phyloP scores from a whole-genome alignment of 2,888 invertebrate species.

The Clostera curtula region DNA sequence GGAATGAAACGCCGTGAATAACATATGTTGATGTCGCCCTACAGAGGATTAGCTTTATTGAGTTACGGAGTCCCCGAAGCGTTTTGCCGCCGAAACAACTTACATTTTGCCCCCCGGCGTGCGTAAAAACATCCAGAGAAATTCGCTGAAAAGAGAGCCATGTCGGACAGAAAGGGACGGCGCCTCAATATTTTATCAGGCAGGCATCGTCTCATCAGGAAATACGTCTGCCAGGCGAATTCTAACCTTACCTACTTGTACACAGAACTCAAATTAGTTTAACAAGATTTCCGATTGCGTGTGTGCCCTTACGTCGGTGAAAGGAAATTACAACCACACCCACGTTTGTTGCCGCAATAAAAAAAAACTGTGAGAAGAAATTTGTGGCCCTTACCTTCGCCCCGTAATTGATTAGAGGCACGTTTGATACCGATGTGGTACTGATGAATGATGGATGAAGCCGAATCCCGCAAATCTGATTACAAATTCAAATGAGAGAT shows the following conservation, averaged over 20 bases:
- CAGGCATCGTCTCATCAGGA: constrained; percentile 65
- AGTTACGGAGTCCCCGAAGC: constrained; percentile 71
- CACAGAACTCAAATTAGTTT: constrained; percentile 31
- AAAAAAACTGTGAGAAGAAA: constrained; percentile 74
- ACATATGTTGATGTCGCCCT: constrained; percentile 68
- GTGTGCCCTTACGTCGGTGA: constrained; percentile 75
- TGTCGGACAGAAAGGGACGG: constrained; percentile 59
- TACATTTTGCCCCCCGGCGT: constrained; percentile 73
- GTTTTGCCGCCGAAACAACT: constrained; percentile 76
- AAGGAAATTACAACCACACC: constrained; percentile 76
- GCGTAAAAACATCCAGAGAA: constrained; percentile 69
- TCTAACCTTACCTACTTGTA: constrained; percentile 7
- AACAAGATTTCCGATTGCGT: constrained; percentile 47
- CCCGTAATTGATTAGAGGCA: constrained; percentile 65
- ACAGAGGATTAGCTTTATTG: constrained; percentile 65
- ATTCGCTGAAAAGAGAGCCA: constrained; percentile 46
- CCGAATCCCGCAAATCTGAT: constrained; percentile 48
- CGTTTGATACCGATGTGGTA: constrained; percentile 24
- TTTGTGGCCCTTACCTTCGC: constrained; percentile 68
- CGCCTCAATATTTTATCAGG: constrained; percentile 71
- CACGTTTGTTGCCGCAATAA: constrained; percentile 74
- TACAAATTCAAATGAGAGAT: constrained; percentile 58
- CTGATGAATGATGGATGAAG: constrained; percentile 65
- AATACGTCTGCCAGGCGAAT: constrained; percentile 19
- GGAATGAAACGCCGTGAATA: constrained; percentile 72